Conservation (phyloP, 2,888 invertebrate genomes). For the Agelastica alni region DNA sequence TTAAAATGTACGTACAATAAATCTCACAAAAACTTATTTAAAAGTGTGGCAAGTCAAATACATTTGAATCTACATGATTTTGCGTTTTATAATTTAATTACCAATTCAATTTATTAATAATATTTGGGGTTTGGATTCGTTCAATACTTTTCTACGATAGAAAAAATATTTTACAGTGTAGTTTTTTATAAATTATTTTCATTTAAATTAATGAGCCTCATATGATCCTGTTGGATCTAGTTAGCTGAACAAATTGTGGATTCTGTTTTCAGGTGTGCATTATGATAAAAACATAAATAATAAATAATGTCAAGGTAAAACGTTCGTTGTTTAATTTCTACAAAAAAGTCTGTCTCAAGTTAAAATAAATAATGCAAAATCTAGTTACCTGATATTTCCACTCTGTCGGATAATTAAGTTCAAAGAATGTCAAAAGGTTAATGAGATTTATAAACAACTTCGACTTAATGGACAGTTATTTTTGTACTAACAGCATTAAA, state of each 20-base stretch:
- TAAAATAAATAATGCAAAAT: constrained; percentile 21
- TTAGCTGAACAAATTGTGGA: not conserved
- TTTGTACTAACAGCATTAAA: constrained; percentile 12
- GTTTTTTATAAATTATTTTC: no score
- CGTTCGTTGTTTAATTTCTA: constrained; percentile 10
- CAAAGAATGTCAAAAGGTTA: constrained; percentile 22
- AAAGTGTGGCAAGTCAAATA: no score
- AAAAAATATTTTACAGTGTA: no score
- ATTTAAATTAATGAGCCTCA: no score
- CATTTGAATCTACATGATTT: no score
- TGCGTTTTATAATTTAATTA: no score
- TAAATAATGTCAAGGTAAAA: constrained; percentile 15
- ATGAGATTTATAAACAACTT: constrained; percentile 22
- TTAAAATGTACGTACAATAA: no score
- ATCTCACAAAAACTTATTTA: no score
- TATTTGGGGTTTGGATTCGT: no score
- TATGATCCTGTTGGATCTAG: no score
- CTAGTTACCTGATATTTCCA: constrained; percentile 25
- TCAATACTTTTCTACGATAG: no score
- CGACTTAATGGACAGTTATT: constrained; percentile 13
- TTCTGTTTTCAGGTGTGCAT: not conserved
- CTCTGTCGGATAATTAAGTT: constrained; percentile 22
- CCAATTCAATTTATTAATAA: no score
- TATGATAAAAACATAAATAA: constrained; percentile 1
- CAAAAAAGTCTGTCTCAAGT: constrained; percentile 16